Conservation (phyloP, 2,797 vertebrate species). For the Xenentodon cancila region DNA sequence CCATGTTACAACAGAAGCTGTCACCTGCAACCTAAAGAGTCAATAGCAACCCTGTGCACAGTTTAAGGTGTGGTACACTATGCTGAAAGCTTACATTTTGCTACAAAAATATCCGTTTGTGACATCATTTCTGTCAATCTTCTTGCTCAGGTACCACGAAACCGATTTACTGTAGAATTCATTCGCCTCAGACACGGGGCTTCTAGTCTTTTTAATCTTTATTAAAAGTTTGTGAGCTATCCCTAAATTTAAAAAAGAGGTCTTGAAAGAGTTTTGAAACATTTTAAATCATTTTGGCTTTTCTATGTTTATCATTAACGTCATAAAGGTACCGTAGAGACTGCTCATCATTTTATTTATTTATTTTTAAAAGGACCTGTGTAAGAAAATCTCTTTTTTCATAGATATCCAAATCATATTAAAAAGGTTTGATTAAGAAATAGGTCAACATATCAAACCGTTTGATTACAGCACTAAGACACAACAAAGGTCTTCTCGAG, state of each 20-base stretch:
- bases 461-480: no score
- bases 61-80: conserved; percentile 6
- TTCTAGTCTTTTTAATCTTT: neutral
- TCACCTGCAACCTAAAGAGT: conserved; percentile 8
- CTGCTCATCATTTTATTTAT: neutral
- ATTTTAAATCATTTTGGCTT: neutral
- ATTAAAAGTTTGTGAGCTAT: neutral
- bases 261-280: conserved; percentile 2
- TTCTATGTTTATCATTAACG: neutral
- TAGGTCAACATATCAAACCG: no score
- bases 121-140: conserved; percentile 31
- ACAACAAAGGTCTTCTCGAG: no score
- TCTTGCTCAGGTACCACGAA: conserved; percentile 67
- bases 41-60: conserved; percentile 6
- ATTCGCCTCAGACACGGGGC: conserved; percentile 30
- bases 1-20: neutral
- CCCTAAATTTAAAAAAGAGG: neutral
- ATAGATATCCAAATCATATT: neutral
- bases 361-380: neutral
- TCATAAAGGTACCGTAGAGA: neutral
- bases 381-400: neutral
- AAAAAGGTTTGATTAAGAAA: neutral
- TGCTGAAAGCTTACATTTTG: conserved; percentile 20
- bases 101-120: neutral
- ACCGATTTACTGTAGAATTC: conserved; percentile 62